Base-by-base conservation (phyloP, 2,888 invertebrate species). In the Gastrophysa polygoni region DNA sequence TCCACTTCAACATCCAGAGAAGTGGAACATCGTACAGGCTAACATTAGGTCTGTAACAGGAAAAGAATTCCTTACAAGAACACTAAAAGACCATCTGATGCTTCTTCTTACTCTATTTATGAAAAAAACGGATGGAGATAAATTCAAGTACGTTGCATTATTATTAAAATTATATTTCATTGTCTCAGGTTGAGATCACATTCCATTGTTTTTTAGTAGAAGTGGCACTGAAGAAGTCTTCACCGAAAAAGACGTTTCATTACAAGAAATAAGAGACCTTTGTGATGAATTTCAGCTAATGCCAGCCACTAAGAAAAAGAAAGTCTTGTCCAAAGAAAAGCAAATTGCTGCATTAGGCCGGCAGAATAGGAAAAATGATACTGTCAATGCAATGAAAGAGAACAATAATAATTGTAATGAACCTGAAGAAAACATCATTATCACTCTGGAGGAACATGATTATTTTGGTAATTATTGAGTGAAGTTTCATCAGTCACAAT, bases 381-480 rank as follows among this genome's bases (percentile, higher is more conserved):
- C n/a, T 11, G 14, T 20, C 48, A 18, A 48, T 24, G 6, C n/a
- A 48, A n/a, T n/a, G n/a, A n/a, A n/a, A n/a, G n/a, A n/a, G n/a
- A n/a, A n/a, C n/a, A n/a, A n/a, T n/a, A n/a, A n/a, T n/a, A 28
- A 48, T 20, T 20, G 10, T 2, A 20, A 10, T 48, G 24, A 7
- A 48, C 21, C 10, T 48, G 2, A 21, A 21, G 24, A 1, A 14
- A 11, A 48, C n/a, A 21, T 48, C 7, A 24, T 48, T 48, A 48
- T 48, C 7, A 14, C 28, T 24, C 7, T 24, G 14, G 14, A 16
- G 10, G 24, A 48, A 7, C 48, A 48, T 48, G 48, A 16, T 21
- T 48, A 48, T 48, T 48, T 48, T 48, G 28, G 48, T 48, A 48
- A 48, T 48, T 20, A n/a, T 44, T n/a, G n/a, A n/a, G n/a, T n/a